Evolutionary conservation across 1,140 invertebrate species (phyloP), one percentile per base, ranked within the genome.

Genomic region (Bicyclus anynana): DNA sequence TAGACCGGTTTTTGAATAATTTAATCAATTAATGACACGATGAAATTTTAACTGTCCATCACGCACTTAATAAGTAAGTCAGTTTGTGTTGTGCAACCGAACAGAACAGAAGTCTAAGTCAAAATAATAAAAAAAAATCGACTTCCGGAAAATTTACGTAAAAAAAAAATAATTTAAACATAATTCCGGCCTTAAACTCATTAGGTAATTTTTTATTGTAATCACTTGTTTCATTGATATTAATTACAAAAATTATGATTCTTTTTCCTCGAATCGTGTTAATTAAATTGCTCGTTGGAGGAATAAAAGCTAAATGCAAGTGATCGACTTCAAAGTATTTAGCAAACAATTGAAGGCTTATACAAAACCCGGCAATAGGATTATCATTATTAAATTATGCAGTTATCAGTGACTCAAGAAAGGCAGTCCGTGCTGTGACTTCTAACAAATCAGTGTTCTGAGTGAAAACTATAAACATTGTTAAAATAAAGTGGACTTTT

Each of bases 341-440:
- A 57, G 27, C 48, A 44, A 50, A 57, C 26, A 50, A 57, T 42
- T 42, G 55, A 44, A 57, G 37, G 23, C 37, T 57, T 44, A 57
- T 42, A 57, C 48, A 44, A 42, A 51, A 57, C 23, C 47, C 33
- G 17, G 18, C 12, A 42, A 50, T 50, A 51, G 13, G 48, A 57
- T 50, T 57, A 51, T 35, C 27, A 51, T 26, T 33, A 46, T 51
- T 51, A 38, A 50, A 51, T 51, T 51, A 51, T 35, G 35, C 37
- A 50, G 13, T 37, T 50, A 57, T 50, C 40, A 44, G 16, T 44
- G 49, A 51, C 23, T 29, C 29, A 33, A 27, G 47, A 51, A 14
- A 50, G 17, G 21, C 6, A 5, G 21, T 29, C 2, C 10, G 21
- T 27, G 20, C 40, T 29, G 49, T 51, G 38, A 51, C 33, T 44